Base-by-base conservation (phyloP, 2,113 vertebrate genomes). In the Sylvia atricapilla region DNA sequence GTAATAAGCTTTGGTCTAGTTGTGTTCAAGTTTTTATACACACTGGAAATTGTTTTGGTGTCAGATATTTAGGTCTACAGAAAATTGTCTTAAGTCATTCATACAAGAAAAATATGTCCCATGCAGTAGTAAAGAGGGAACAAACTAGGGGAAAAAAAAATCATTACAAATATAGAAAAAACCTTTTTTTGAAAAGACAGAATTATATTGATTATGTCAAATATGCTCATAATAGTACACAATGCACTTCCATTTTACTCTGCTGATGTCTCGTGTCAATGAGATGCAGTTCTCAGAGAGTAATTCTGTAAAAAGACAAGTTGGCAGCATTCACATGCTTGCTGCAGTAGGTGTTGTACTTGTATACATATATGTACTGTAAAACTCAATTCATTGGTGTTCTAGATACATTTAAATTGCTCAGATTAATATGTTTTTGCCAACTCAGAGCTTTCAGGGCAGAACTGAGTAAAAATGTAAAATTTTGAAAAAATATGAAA, bases 41-140 rank as follows among this genome's bases (percentile, higher is more conserved):
- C 35, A 43, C 27, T 82, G 7, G 83, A 95, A 95, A 90, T 95
- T 69, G 73, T 79, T 82, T 94, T 87, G 52, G 11, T 94, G 69
- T 88, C 82, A 93, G 67, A 90, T 96, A 94, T 96, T 78, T 95
- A 63, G 63, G 28, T 87, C 68, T 70, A 39, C 27, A 97, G 79
- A 89, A 60, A 97, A 90, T 91, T 49, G 84, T 92, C 52, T 96
- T 96, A 62, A 74, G 41, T 94, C 92, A 94, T 49, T 43, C 72
- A 69, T 73, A 66, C 20, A 95, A 69, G 44, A 67, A 53, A 93
- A 90, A 58, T 93, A 95, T 79, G 30, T 92, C 56, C 91, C 18
- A 53, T 52, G 59, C 44, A 90, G 82, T 37, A 78, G 49, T 72
- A 52, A 69, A 86, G 21, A 52, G 24, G 55, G 25, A 69, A 68